Conservation (phyloP, 2,113 vertebrate genomes). For the Elephas maximus region DNA sequence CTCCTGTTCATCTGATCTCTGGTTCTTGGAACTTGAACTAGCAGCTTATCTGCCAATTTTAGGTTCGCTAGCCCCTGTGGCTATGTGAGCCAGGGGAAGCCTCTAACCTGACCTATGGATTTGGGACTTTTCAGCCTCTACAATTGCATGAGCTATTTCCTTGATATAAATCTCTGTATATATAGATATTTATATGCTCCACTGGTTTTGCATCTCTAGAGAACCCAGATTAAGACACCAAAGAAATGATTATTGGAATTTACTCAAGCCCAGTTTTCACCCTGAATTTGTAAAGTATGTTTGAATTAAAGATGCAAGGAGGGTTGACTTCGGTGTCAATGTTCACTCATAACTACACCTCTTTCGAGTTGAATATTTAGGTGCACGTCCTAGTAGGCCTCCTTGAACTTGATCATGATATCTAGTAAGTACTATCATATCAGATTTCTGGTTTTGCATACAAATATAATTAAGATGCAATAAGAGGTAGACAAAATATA, state of each 20-base stretch:
- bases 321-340: constrained; percentile 15
- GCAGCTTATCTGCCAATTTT: too few relatives aligned
- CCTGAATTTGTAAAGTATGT: neutral
- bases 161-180: too few relatives aligned
- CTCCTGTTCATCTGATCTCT: too few relatives aligned
- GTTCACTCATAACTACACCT: neutral
- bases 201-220: too few relatives aligned
- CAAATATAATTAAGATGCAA: constrained; percentile 11
- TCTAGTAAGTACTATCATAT: neutral
- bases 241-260: neutral
- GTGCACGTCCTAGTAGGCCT: neutral
- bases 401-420: neutral
- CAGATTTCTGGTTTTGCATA: neutral
- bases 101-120: too few relatives aligned
- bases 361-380: constrained; percentile 25
- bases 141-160: too few relatives aligned
- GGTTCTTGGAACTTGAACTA: too few relatives aligned
- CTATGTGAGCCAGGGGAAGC: too few relatives aligned
- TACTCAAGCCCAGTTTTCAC: neutral
- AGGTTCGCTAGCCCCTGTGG: too few relatives aligned
- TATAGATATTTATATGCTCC: too few relatives aligned
- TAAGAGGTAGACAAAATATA: neutral
- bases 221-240: neutral
- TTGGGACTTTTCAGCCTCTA: too few relatives aligned
- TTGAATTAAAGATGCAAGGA: constrained; percentile 40